These are phyloP conservation scores for Acanthis flammea DNA, from an alignment of 2,797 vertebrate genomes.

Conservation along the genomic window DNA sequence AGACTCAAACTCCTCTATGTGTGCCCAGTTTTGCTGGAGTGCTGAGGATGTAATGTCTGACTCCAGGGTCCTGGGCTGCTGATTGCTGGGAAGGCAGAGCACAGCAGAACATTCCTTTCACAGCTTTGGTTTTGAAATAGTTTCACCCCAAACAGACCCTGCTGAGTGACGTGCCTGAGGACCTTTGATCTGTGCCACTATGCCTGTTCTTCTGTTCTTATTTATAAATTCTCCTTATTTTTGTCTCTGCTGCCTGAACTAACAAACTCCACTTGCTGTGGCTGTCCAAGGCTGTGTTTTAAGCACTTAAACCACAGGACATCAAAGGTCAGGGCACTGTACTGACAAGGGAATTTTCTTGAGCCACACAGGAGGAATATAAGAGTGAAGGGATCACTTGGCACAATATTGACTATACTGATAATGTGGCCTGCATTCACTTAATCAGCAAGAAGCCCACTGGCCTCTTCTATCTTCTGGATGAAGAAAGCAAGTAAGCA, in stretches of 20 bases:
- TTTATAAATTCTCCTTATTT: not conserved
- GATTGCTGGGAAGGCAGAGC: not conserved
- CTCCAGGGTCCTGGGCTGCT: not conserved
- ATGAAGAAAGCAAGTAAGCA: constrained; percentile 90
- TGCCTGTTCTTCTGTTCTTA: not conserved
- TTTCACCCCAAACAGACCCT: not conserved
- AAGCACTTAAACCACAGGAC: not conserved
- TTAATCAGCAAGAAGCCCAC: constrained; percentile 88
- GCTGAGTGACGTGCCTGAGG: not conserved
- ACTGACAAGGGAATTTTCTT: constrained; percentile 40
- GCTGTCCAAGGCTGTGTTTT: constrained; percentile 10
- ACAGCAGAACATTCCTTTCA: not conserved
- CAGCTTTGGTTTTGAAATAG: not conserved
- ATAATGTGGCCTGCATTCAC: constrained; percentile 91
- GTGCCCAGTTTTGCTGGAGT: not conserved
- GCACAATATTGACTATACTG: constrained; percentile 87
- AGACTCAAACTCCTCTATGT: not conserved
- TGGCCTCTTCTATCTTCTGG: constrained; percentile 89
- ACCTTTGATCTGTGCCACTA: not conserved
- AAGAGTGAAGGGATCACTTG: constrained; percentile 89
- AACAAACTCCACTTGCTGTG: not conserved
- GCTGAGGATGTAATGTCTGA: not conserved
- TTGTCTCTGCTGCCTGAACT: constrained; percentile 27
- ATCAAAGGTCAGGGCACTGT: not conserved
- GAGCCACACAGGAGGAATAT: constrained; percentile 86